Percentiles rank a stretch among this genome's conserved stretches.
Conservation (phyloP, 2,888 invertebrate genomes). For the Papilio gigon region DNA sequence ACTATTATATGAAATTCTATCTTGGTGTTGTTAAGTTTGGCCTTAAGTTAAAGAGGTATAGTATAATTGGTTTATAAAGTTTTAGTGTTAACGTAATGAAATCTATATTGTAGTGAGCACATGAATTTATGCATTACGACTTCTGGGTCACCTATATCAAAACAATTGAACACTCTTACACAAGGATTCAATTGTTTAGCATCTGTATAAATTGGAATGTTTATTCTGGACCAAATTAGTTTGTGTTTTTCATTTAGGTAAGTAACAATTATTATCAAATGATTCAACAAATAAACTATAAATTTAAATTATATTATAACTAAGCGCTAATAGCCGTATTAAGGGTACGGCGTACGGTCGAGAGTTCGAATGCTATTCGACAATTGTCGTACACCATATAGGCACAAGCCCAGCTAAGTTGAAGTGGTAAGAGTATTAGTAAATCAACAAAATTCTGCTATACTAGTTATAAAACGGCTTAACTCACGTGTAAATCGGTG, state of each 20-base stretch:
- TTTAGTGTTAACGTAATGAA: constrained; percentile 3
- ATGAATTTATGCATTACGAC: constrained; percentile 30
- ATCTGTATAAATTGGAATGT: constrained; percentile 28
- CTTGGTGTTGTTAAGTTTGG: neutral
- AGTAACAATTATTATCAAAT: constrained; percentile 10
- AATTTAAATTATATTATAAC: too few relatives aligned
- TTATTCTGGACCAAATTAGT: constrained; percentile 12
- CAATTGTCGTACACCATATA: too few relatives aligned
- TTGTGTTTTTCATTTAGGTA: constrained; percentile 8
- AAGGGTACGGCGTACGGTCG: too few relatives aligned
- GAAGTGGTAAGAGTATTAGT: too few relatives aligned
- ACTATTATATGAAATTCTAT: neutral
- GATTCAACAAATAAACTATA: too few relatives aligned
- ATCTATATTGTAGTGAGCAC: neutral
- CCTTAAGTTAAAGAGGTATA: neutral
- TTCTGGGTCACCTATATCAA: constrained; percentile 31
- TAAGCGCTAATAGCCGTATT: too few relatives aligned
- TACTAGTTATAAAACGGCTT: too few relatives aligned
- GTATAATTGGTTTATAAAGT: neutral
- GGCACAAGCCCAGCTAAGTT: too few relatives aligned
- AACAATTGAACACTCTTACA: constrained; percentile 30
- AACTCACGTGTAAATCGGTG: too few relatives aligned
- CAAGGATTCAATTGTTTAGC: constrained; percentile 23
- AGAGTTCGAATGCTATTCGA: too few relatives aligned
- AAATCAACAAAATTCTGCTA: too few relatives aligned